These are phyloP conservation scores for human DNA, from an alignment of 2,113 vertebrate genomes.

Conservation along the genomic window DNA sequence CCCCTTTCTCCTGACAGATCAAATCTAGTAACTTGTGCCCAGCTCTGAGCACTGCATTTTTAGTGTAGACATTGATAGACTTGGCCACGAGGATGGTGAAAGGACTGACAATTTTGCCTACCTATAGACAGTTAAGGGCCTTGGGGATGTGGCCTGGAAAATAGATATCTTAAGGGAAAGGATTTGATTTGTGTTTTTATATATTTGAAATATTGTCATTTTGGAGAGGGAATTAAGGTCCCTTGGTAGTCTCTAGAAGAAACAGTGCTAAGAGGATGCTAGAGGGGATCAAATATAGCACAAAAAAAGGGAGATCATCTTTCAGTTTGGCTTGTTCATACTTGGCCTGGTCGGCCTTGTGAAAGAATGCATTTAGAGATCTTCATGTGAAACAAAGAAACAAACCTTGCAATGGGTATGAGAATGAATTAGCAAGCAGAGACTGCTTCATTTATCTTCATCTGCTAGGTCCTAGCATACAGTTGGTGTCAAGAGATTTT, in stretches of 20 bases:
- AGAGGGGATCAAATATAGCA: neutral
- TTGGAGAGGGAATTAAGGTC: neutral
- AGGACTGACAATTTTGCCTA: neutral
- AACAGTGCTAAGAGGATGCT: neutral
- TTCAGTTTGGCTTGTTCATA: neutral
- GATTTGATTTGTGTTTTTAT: constrained; percentile 19
- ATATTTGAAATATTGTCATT: constrained; percentile 27
- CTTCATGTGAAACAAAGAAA: neutral
- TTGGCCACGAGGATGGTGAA: neutral
- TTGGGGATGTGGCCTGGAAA: neutral
- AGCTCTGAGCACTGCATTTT: neutral
- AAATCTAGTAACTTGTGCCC: neutral
- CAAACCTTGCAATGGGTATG: neutral
- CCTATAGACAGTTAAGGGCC: neutral
- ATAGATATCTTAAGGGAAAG: neutral
- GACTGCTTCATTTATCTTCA: neutral
- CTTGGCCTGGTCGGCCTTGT: neutral
- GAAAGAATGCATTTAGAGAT: neutral
- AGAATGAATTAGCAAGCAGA: neutral
- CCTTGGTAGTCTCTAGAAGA: neutral
- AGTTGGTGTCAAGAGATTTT: neutral
- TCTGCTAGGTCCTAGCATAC: neutral
- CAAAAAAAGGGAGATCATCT: neutral
- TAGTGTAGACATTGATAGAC: neutral
- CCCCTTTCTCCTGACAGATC: neutral